Percentiles rank a stretch among this genome's conserved stretches.
Evolutionary conservation across 2,113 vertebrate species (phyloP).

Genomic region (Melospiza melodia): DNA sequence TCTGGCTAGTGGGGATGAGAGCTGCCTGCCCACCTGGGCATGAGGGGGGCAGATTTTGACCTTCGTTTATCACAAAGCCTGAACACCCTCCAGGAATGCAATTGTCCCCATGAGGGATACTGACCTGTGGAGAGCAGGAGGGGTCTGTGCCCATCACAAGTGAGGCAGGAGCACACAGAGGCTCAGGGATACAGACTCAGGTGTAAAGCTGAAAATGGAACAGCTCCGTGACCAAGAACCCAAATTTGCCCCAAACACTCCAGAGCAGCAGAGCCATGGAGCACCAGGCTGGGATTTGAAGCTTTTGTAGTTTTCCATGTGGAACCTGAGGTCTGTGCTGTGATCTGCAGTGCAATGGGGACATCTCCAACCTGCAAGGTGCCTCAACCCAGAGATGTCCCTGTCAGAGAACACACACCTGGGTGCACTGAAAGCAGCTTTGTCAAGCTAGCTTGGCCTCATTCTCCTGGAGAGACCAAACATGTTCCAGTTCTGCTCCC

Average conservation of each 20-base stretch:
- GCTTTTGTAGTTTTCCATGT: not conserved
- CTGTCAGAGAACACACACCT: not conserved
- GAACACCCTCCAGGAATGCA: not conserved
- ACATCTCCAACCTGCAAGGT: not conserved
- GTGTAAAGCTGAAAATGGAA: not conserved
- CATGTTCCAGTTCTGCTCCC: not conserved
- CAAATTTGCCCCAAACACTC: not conserved
- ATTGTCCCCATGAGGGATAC: not conserved
- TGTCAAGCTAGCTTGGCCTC: not conserved
- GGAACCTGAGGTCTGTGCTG: not conserved
- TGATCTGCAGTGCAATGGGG: not conserved
- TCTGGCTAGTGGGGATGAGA: not conserved
- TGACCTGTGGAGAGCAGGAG: not conserved
- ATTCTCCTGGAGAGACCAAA: not conserved
- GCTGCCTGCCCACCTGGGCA: not conserved
- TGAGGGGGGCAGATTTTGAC: not conserved
- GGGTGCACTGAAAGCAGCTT: not conserved
- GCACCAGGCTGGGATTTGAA: not conserved
- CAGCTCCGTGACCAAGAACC: not conserved
- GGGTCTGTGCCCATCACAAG: not conserved
- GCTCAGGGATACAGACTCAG: not conserved
- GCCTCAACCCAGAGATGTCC: not conserved
- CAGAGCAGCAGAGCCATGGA: not conserved
- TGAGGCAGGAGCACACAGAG: not conserved
- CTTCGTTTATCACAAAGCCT: not conserved